Percentiles rank a stretch among this genome's conserved stretches.
phyloP scores from a whole-genome alignment of 2,113 vertebrate species.

The Podarcis cretensis region DNA sequence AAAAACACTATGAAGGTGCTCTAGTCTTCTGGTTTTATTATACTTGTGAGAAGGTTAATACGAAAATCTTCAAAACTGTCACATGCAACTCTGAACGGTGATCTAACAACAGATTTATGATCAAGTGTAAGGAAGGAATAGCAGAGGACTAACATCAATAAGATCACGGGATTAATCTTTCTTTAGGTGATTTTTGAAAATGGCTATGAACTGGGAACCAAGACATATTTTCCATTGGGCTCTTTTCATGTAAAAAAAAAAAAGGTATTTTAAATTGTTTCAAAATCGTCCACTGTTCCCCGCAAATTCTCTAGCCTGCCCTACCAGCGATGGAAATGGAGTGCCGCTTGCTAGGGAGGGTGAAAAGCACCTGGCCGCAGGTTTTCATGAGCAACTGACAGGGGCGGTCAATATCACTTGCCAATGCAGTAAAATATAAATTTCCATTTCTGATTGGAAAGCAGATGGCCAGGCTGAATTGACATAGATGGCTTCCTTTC shows the following conservation, averaged over 20 bases:
- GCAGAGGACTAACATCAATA: background rate
- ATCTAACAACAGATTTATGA: background rate
- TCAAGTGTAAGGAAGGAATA: background rate
- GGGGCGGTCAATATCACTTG: background rate
- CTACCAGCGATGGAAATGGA: background rate
- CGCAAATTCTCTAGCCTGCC: background rate
- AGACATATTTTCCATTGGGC: background rate
- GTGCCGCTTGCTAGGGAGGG: background rate
- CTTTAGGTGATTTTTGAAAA: background rate
- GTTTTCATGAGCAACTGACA: background rate
- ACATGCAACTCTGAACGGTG: background rate
- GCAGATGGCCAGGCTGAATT: conserved; percentile 17
- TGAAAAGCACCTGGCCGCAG: background rate
- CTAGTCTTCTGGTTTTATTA: conserved; percentile 24
- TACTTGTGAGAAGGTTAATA: background rate
- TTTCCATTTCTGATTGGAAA: background rate
- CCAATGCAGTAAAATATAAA: background rate
- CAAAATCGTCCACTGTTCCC: background rate
- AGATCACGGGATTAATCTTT: background rate
- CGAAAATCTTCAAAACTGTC: background rate
- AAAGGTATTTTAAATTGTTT: background rate
- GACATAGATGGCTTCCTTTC: background rate
- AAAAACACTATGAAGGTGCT: background rate
- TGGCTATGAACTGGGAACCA: accelerated
- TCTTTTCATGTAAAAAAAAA: background rate